Evolutionary conservation across 2,888 invertebrate genomes (phyloP).

Genomic region (Conomelus anceps): DNA sequence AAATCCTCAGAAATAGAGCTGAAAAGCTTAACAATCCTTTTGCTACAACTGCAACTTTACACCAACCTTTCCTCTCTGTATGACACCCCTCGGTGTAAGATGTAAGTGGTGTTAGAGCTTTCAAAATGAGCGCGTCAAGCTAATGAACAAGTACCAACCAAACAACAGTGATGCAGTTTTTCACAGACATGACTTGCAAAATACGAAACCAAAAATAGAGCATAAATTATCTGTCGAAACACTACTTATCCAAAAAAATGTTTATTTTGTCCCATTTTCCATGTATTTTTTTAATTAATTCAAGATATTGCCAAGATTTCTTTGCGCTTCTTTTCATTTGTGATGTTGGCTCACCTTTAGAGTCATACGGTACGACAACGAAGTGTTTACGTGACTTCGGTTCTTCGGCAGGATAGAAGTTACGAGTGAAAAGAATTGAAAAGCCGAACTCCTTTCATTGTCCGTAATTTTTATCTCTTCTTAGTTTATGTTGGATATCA

Average conservation of each 20-base stretch:
- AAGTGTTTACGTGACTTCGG: not conserved
- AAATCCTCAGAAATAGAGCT: no score
- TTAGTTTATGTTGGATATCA: not conserved
- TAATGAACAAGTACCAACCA: not conserved
- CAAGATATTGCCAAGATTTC: not conserved
- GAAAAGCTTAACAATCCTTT: no score
- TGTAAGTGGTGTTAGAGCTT: not conserved
- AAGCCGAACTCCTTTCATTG: not conserved
- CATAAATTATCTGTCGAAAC: not conserved
- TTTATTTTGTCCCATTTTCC: not conserved
- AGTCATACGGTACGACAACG: not conserved
- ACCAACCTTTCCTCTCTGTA: no score
- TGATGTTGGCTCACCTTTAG: not conserved
- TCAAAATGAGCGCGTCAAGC: not conserved
- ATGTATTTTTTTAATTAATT: no score
- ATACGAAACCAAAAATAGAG: not conserved
- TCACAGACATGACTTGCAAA: not conserved
- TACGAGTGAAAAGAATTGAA: not conserved
- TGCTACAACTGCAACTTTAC: no score
- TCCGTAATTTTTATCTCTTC: not conserved
- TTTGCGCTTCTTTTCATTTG: not conserved
- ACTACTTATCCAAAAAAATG: not conserved
- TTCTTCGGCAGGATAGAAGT: not conserved
- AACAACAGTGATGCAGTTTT: not conserved
- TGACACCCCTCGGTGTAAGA: not conserved